A percentile compares a stretch with the other conserved stretches of the same genome.
Evolutionary conservation across 1,140 invertebrate species (phyloP).

Genomic region (Eueides isabella): DNA sequence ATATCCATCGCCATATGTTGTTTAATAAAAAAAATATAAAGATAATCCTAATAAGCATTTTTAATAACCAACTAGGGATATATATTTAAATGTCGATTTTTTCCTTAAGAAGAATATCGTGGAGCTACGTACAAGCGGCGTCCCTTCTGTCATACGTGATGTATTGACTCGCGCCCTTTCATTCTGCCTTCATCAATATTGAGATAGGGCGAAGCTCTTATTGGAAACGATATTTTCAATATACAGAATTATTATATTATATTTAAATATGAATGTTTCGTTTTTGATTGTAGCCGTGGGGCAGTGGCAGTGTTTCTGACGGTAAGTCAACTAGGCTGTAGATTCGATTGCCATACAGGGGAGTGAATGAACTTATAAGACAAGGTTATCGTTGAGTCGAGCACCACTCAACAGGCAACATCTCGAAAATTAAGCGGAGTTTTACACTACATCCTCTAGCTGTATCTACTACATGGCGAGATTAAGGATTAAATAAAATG

Average conservation of each 20-base stretch:
- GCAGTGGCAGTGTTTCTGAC: no score
- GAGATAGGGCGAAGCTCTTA: slow-evolving; percentile 25
- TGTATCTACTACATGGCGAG: no score
- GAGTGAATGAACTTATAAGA: no score
- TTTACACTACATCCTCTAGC: no score
- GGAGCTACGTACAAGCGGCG: background rate
- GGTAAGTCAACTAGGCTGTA: no score
- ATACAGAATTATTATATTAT: background rate
- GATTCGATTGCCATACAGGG: no score
- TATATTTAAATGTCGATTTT: background rate
- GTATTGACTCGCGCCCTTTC: slow-evolving; percentile 22
- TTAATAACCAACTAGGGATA: background rate
- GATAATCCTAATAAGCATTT: background rate
- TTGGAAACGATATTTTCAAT: slow-evolving; percentile 9
- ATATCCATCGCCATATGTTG: no score
- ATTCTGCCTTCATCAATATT: slow-evolving; percentile 45
- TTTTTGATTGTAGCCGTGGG: no score
- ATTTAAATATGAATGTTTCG: background rate
- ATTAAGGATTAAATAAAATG: no score
- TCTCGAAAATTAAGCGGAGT: no score
- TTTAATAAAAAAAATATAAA: background rate
- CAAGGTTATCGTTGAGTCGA: no score
- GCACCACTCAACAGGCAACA: no score
- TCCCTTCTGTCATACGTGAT: slow-evolving; percentile 18
- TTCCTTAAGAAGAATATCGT: background rate